These are phyloP conservation scores for Cyprinodon brontotheroides DNA, from an alignment of 2,113 vertebrate species.

Conservation along the genomic window DNA sequence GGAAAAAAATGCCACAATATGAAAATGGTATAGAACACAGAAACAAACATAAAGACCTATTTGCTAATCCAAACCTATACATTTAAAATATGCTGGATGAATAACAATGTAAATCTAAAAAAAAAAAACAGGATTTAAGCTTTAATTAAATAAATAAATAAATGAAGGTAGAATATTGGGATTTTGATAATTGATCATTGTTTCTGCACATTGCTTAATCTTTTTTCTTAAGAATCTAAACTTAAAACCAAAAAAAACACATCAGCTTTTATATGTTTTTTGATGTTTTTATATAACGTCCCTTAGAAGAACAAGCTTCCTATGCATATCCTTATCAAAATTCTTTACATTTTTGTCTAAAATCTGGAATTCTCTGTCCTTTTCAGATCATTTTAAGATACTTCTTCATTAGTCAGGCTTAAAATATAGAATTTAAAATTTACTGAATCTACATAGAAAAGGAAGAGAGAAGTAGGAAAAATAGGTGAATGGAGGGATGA, in stretches of 20 bases:
- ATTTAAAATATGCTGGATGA: background rate
- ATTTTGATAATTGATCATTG: no score
- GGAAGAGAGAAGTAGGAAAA: no score
- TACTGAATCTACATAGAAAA: no score
- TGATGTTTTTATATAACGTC: background rate
- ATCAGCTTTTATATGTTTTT: no score
- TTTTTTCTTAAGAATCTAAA: background rate
- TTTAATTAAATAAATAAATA: background rate
- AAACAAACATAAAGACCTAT: slow-evolving; percentile 9
- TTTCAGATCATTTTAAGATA: no score
- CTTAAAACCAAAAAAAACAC: background rate
- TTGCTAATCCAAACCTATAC: background rate
- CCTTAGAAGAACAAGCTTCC: background rate
- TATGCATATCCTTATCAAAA: background rate
- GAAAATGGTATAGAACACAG: slow-evolving; percentile 32
- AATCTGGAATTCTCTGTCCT: no score
- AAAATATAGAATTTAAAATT: no score
- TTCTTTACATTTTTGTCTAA: no score
- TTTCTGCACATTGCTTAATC: background rate
- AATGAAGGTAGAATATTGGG: background rate
- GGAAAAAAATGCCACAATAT: slow-evolving; percentile 75
- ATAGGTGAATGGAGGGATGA: no score
- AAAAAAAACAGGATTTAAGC: background rate
- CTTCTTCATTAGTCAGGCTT: no score
- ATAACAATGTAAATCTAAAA: background rate